Percentiles rank a stretch among this genome's conserved stretches.
phyloP scores from a whole-genome alignment of 2,888 invertebrate genomes.

The Hemithea aestivaria region DNA sequence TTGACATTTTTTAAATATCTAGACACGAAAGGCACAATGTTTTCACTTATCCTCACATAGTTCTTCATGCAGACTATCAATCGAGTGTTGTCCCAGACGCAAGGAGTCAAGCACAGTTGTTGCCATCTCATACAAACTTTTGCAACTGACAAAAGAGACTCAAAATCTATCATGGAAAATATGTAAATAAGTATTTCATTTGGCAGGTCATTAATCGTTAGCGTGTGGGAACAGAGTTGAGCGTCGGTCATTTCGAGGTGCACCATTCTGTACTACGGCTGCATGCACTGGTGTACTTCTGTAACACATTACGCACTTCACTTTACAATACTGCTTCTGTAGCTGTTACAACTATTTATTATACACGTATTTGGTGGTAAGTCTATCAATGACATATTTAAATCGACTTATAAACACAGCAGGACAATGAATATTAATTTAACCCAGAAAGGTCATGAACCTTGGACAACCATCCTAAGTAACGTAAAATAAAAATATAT shows the following conservation, averaged over 20 bases:
- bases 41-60: slow-evolving; percentile 71
- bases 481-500: slow-evolving; percentile 16
- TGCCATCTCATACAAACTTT: slow-evolving; percentile 74
- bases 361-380: neutral
- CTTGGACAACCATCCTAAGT: slow-evolving; percentile 42
- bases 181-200: slow-evolving; percentile 76
- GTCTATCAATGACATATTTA: slow-evolving; percentile 7
- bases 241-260: slow-evolving; percentile 68
- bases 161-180: slow-evolving; percentile 76
- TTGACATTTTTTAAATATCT: slow-evolving; percentile 75
- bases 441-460: slow-evolving; percentile 53
- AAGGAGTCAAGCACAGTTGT: slow-evolving; percentile 69
- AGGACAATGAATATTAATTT: slow-evolving; percentile 40
- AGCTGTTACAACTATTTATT: neutral
- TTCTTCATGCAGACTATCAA: slow-evolving; percentile 77
- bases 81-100: slow-evolving; percentile 74
- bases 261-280: slow-evolving; percentile 57
- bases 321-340: slow-evolving; percentile 1
- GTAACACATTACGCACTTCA: slow-evolving; percentile 35
- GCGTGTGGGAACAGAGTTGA: slow-evolving; percentile 46
- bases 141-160: slow-evolving; percentile 67
- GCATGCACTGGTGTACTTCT: slow-evolving; percentile 47
- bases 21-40: slow-evolving; percentile 74
- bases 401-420: slow-evolving; percentile 22
- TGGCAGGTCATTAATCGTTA: slow-evolving; percentile 73